These are phyloP conservation scores for Macaria liturata DNA, from an alignment of 2,888 invertebrate genomes.

Conservation along the genomic window DNA sequence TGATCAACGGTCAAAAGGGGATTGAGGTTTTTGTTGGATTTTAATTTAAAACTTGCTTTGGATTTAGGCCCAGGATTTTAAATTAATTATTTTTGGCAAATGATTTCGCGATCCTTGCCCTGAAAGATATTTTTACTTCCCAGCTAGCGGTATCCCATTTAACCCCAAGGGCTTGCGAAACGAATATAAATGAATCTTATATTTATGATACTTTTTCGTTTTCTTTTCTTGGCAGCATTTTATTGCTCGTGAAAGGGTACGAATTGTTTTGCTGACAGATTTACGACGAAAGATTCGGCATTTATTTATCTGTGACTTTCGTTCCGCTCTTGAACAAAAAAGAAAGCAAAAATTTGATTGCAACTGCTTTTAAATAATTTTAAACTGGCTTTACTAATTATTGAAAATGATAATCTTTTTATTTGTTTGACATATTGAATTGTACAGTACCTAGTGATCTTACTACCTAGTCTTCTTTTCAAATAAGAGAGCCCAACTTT, in stretches of 20 bases:
- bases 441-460: too few relatives aligned
- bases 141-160: slow-evolving; percentile 57
- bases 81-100: slow-evolving; percentile 30
- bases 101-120: slow-evolving; percentile 12
- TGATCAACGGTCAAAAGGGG: slow-evolving; percentile 64
- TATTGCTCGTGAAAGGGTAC: slow-evolving; percentile 83
- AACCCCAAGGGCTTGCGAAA: slow-evolving; percentile 70
- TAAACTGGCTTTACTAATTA: slow-evolving; percentile 39
- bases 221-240: slow-evolving; percentile 76
- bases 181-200: slow-evolving; percentile 83
- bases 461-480: too few relatives aligned
- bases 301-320: slow-evolving; percentile 72
- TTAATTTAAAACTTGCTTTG: slow-evolving; percentile 67
- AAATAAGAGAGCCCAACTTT: too few relatives aligned
- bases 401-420: slow-evolving; percentile 40
- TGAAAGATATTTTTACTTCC: slow-evolving; percentile 33
- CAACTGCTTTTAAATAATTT: slow-evolving; percentile 49
- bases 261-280: slow-evolving; percentile 82
- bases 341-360: slow-evolving; percentile 54
- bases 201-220: slow-evolving; percentile 81
- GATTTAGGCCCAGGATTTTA: slow-evolving; percentile 39
- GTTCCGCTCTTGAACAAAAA: slow-evolving; percentile 55
- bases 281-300: slow-evolving; percentile 79
- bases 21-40: slow-evolving; percentile 67
- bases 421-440: slow-evolving; percentile 4